A percentile compares a stretch with the other conserved stretches of the same genome.
Evolutionary conservation across 2,797 vertebrate species (phyloP).

Genomic region (Falco concolor): DNA sequence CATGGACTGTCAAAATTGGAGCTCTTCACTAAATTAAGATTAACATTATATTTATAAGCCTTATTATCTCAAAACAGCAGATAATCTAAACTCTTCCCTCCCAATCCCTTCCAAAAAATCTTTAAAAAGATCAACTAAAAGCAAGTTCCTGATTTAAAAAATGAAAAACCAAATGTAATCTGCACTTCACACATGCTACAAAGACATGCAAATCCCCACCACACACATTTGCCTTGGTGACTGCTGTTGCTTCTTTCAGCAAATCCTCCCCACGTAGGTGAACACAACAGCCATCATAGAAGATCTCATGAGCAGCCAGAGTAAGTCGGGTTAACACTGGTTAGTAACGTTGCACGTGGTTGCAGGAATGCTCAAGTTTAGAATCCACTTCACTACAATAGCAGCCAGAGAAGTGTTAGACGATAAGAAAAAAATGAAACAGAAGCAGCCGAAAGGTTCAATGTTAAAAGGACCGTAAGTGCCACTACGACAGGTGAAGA

Average conservation of each 20-base stretch:
- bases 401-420: conserved; percentile 77
- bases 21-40: conserved; percentile 1
- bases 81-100: conserved; percentile 19
- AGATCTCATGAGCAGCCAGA: conserved; percentile 73
- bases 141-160: not conserved
- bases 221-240: conserved; percentile 76
- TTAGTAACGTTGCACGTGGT: conserved; percentile 77
- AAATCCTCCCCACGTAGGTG: conserved; percentile 72
- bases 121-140: not conserved
- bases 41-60: not conserved
- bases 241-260: conserved; percentile 72
- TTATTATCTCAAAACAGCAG: not conserved
- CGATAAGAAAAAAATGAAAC: conserved; percentile 57
- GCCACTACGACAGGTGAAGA: conserved; percentile 44
- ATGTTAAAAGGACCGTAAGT: conserved; percentile 71
- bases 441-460: conserved; percentile 66
- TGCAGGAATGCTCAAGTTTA: conserved; percentile 69
- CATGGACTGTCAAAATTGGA: conserved; percentile 39
- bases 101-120: conserved; percentile 8
- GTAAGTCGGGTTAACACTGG: conserved; percentile 76
- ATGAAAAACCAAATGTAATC: conserved; percentile 50
- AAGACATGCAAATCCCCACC: conserved; percentile 78
- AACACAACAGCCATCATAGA: conserved; percentile 72
- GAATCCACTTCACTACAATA: conserved; percentile 74
- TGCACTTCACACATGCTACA: conserved; percentile 80